These are phyloP conservation scores for Ctenosaura bakeri DNA, from an alignment of 2,797 vertebrate genomes.

Conservation along the genomic window DNA sequence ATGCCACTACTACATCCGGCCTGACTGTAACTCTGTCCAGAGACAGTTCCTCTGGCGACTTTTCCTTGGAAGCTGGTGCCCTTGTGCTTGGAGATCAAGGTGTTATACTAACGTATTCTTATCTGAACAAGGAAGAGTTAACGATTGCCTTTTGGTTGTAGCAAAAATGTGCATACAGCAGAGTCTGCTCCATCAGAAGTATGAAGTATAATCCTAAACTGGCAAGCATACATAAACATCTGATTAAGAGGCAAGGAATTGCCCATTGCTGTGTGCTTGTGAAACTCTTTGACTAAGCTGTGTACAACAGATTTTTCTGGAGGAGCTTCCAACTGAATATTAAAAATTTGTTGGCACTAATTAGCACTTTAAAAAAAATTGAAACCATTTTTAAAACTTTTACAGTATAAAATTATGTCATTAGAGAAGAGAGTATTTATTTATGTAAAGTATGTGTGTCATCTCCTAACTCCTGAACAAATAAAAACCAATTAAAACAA, in stretches of 20 bases:
- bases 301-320: background rate
- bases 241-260: background rate
- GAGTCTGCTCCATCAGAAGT: background rate
- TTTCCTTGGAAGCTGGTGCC: slow-evolving; percentile 95
- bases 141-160: background rate
- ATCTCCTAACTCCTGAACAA: no score
- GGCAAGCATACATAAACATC: background rate
- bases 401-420: background rate
- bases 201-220: background rate
- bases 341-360: background rate
- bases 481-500: no score
- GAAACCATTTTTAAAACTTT: background rate
- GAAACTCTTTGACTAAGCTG: background rate
- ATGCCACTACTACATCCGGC: slow-evolving; percentile 94
- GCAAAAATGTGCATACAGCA: background rate
- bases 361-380: no score
- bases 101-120: slow-evolving; percentile 55
- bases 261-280: background rate
- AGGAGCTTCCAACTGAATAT: background rate
- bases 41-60: slow-evolving; percentile 93
- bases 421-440: background rate
- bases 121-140: background rate
- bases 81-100: slow-evolving; percentile 94
- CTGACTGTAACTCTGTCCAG: slow-evolving; percentile 94
- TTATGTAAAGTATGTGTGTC: no score